Percentiles rank a stretch among this genome's conserved stretches.
Conservation (phyloP, 2,113 vertebrate species). For the Felis chaus region DNA sequence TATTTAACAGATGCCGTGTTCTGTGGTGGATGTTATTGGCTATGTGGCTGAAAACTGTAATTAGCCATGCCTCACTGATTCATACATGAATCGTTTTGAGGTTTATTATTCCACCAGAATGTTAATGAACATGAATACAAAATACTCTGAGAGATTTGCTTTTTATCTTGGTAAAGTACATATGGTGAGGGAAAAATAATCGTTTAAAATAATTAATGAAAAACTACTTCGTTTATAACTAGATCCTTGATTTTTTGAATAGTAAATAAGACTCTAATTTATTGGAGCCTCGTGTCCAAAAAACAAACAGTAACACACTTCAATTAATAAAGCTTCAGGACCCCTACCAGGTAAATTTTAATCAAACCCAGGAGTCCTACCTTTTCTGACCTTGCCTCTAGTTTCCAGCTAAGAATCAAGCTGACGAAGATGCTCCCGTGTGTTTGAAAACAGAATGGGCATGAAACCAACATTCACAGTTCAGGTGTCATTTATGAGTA, state of each 20-base stretch:
- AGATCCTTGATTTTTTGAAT: slow-evolving; percentile 48
- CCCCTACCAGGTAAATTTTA: slow-evolving; percentile 50
- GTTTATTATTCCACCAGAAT: slow-evolving; percentile 77
- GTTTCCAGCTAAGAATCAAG: slow-evolving; percentile 46
- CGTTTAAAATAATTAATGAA: slow-evolving; percentile 62
- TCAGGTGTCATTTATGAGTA: slow-evolving; percentile 45
- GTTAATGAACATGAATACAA: slow-evolving; percentile 77
- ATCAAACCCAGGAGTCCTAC: slow-evolving; percentile 34
- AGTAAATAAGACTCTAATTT: slow-evolving; percentile 51
- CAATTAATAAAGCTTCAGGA: slow-evolving; percentile 52
- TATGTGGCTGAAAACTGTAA: slow-evolving; percentile 78
- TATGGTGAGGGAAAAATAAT: slow-evolving; percentile 26
- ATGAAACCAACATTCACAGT: neutral
- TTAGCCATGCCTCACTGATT: slow-evolving; percentile 79
- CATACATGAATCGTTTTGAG: slow-evolving; percentile 71
- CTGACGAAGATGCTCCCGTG: neutral
- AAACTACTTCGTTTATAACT: slow-evolving; percentile 24
- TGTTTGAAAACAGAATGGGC: slow-evolving; percentile 52
- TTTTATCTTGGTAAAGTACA: slow-evolving; percentile 65
- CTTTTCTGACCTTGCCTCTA: slow-evolving; percentile 21
- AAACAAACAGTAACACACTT: neutral
- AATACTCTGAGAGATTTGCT: slow-evolving; percentile 64
- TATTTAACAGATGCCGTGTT: slow-evolving; percentile 70
- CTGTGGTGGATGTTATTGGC: slow-evolving; percentile 70
- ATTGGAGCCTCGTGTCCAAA: neutral